A percentile compares a stretch with the other conserved stretches of the same genome.
Evolutionary conservation across 1,140 invertebrate genomes (phyloP).

Genomic region (Onthophagus taurus): DNA sequence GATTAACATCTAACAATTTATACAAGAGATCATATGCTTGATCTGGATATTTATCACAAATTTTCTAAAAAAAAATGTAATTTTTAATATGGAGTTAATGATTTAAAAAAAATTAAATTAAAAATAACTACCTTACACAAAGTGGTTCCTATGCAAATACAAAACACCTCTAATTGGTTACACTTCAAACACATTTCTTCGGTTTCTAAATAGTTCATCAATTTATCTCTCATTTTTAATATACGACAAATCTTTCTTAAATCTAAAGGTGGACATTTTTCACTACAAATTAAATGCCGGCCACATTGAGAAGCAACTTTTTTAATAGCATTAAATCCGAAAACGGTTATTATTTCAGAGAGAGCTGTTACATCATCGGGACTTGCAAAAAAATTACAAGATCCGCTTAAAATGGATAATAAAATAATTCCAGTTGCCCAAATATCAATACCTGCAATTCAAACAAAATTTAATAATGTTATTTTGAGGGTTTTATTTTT

Average conservation of each 20-base stretch:
- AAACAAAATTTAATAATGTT: constrained; percentile 5
- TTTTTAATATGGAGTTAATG: background rate
- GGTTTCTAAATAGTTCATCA: no score
- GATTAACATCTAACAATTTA: constrained; percentile 66
- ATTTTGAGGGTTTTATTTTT: constrained; percentile 8
- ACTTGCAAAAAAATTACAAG: constrained; percentile 77
- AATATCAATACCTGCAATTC: constrained; percentile 64
- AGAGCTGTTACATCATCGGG: constrained; percentile 71
- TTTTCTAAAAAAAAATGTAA: constrained; percentile 11
- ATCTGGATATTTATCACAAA: constrained; percentile 46
- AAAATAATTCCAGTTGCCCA: constrained; percentile 86
- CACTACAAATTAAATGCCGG: constrained; percentile 47
- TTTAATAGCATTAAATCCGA: constrained; percentile 61
- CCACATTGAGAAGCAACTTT: constrained; percentile 55
- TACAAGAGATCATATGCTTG: constrained; percentile 65
- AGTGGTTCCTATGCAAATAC: constrained; percentile 13
- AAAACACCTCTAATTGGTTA: constrained; percentile 6
- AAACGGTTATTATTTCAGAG: constrained; percentile 72
- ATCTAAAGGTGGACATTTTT: constrained; percentile 42
- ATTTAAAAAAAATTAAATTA: constrained; percentile 8
- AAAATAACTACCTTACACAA: background rate
- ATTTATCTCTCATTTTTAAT: constrained; percentile 34
- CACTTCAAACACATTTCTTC: constrained; percentile 13
- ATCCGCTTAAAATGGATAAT: constrained; percentile 64
- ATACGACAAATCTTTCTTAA: constrained; percentile 43